Conservation (phyloP, 2,797 vertebrate genomes). For the Tokudaia muenninki region DNA sequence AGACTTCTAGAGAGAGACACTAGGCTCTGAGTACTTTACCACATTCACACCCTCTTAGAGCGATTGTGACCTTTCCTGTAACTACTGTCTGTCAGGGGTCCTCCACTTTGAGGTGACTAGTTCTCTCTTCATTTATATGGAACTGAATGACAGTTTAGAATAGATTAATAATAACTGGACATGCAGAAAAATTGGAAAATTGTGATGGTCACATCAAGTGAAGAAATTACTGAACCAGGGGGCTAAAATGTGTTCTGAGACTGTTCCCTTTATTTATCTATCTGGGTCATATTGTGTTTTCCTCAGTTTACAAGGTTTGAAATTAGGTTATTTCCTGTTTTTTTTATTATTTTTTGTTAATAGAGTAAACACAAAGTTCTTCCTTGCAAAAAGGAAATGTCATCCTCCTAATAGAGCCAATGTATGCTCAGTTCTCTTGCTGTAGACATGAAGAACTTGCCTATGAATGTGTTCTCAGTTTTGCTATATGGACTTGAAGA, state of each 20-base stretch:
- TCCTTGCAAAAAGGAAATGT: neutral
- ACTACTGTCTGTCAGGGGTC: neutral
- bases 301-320: neutral
- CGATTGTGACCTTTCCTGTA: neutral
- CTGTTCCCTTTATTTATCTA: neutral
- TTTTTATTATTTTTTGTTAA: slow-evolving; percentile 15
- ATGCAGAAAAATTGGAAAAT: neutral
- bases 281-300: neutral
- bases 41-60: neutral
- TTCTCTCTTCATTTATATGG: neutral
- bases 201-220: neutral
- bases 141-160: neutral
- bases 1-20: neutral
- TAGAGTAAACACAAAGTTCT: neutral
- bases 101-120: neutral
- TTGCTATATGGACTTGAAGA: neutral
- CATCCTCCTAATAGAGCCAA: neutral
- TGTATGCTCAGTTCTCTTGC: neutral
- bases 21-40: neutral
- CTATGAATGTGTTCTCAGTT: neutral
- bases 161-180: neutral
- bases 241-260: neutral
- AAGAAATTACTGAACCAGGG: slow-evolving; percentile 4
- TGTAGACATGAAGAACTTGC: neutral
- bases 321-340: neutral